These are phyloP conservation scores for Nothobranchius kuhntae DNA, from an alignment of 2,113 vertebrate species.

Conservation along the genomic window DNA sequence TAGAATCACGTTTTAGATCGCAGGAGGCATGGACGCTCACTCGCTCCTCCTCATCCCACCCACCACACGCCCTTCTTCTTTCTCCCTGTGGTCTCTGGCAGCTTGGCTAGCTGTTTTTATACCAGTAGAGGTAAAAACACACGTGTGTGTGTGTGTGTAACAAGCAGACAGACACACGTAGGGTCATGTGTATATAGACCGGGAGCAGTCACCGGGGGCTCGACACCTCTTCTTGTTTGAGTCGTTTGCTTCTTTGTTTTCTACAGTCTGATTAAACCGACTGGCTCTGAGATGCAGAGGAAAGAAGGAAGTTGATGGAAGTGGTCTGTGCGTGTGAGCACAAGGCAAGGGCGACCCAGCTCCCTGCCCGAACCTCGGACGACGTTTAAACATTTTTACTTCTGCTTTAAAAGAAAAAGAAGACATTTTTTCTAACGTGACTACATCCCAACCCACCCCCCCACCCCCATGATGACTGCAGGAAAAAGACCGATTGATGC, in stretches of 20 bases:
- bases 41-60: constrained; percentile 30
- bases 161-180: constrained; percentile 33
- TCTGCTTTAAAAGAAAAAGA: constrained; percentile 37
- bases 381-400: constrained; percentile 53
- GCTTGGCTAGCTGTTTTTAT: constrained; percentile 33
- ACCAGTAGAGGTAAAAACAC: constrained; percentile 51
- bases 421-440: constrained; percentile 30
- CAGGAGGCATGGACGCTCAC: constrained; percentile 37
- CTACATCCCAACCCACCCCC: constrained; percentile 15
- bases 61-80: constrained; percentile 27
- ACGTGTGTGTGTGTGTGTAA: constrained; percentile 28
- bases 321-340: background rate
- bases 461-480: constrained; percentile 57
- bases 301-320: constrained; percentile 23
- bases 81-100: constrained; percentile 47
- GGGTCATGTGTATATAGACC: constrained; percentile 74
- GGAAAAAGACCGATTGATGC: constrained; percentile 68
- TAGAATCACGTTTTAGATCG: constrained; percentile 43
- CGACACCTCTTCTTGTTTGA: constrained; percentile 55
- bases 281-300: constrained; percentile 52
- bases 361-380: constrained; percentile 34
- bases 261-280: constrained; percentile 53
- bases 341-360: constrained; percentile 5
- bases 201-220: constrained; percentile 59
- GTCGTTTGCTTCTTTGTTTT: constrained; percentile 59